Base-by-base conservation (phyloP, 2,113 vertebrate species). In the Austrofundulus limnaeus region DNA sequence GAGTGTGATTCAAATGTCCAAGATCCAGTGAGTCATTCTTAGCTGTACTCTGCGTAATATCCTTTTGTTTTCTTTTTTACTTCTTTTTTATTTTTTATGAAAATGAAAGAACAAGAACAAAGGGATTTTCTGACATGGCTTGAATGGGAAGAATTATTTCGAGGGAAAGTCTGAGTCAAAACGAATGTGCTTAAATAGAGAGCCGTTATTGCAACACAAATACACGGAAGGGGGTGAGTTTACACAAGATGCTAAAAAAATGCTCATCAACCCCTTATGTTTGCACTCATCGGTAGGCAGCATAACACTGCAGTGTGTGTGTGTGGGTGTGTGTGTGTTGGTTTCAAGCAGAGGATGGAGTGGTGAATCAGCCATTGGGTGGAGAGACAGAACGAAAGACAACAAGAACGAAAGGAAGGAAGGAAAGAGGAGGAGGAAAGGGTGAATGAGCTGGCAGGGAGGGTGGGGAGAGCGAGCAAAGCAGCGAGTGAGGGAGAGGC, bases 301-400 rank as follows among this genome's bases (percentile, higher is more conserved):
- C 69, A 83, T 52, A 81, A 70, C 69, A 28, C 64, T 39, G 66
- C 68, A 72, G 31, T 86, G 59, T 83, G 78, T 42, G 69, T 39
- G 59, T 68, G 61, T 66, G 77, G n/a, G n/a, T n/a, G n/a, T n/a
- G n/a, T n/a, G n/a, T n/a, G n/a, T n/a, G n/a, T n/a, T n/a, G n/a
- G n/a, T 70, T 49, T 39, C 59, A 10, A 66, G 67, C 39, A 45
- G 58, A 46, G 49, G 51, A 50, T 55, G 23, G 31, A 72, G 25
- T 45, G 60, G 50, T 82, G 75, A 84, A 81, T 86, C 77, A 84
- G 83, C 24, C 71, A 78, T 79, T 86, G 81, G 85, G 75, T 83
- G 81, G 61, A 72, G 77, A 85, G 68, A 66, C 61, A 64, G 68
- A 15, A 66, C 34, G 37, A 77, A 61, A 72, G 59, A 77, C 60